phyloP scores from a whole-genome alignment of 2,113 vertebrate species.

The Microcebus lehilahytsara region DNA sequence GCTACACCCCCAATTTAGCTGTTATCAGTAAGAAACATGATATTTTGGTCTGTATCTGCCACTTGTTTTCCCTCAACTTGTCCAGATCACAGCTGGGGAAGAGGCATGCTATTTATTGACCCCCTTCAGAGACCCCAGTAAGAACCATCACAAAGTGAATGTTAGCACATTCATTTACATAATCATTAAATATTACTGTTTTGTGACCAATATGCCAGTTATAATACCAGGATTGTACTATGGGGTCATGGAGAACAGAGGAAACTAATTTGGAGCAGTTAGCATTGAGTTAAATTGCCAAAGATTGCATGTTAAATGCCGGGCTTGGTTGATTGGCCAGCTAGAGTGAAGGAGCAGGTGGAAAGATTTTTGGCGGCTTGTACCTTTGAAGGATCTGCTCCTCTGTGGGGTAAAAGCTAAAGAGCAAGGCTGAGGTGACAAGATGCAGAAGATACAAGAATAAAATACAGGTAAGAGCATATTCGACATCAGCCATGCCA shows the following conservation, averaged over 20 bases:
- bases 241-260: neutral
- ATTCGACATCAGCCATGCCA: rapidly evolving
- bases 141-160: neutral
- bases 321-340: neutral
- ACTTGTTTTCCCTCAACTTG: neutral
- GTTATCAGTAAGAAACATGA: neutral
- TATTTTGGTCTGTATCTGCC: neutral
- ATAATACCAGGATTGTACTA: neutral
- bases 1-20: neutral
- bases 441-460: neutral
- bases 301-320: neutral
- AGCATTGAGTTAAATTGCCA: neutral
- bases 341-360: neutral
- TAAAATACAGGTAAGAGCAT: neutral
- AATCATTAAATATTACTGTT: neutral
- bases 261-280: neutral
- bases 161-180: neutral
- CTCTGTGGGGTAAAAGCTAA: neutral
- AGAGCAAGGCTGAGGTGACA: neutral
- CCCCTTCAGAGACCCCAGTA: neutral
- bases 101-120: neutral
- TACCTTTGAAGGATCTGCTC: neutral
- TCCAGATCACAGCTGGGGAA: neutral
- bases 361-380: neutral
- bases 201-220: neutral